Conservation (phyloP, 2,797 vertebrate genomes). For the Hemibagrus guttatus region DNA sequence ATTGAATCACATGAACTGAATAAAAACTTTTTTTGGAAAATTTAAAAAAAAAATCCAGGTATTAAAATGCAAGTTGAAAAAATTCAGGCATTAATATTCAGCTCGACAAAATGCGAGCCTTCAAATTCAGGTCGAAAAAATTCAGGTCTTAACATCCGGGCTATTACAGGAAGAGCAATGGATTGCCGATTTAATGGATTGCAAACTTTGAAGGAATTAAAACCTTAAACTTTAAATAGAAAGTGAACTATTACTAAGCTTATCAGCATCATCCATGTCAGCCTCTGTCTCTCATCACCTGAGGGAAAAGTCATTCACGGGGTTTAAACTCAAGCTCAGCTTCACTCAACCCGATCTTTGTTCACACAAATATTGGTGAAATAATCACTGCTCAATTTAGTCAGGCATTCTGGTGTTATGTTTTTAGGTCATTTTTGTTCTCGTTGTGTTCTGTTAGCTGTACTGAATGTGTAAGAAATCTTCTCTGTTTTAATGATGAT, state of each 20-base stretch:
- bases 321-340: background rate
- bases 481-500: background rate
- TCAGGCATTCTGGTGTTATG: background rate
- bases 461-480: background rate
- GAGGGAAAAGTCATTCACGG: background rate
- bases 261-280: background rate
- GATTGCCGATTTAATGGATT: too few species aligned
- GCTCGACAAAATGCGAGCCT: too few species aligned
- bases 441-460: background rate
- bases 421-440: background rate
- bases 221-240: background rate
- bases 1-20: too few species aligned
- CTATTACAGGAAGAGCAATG: too few species aligned
- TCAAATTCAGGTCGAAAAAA: too few species aligned
- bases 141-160: too few species aligned
- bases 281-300: background rate
- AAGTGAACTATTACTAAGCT: background rate
- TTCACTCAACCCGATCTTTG: background rate
- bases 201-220: too few species aligned
- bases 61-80: too few species aligned
- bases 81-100: too few species aligned
- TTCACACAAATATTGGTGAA: background rate
- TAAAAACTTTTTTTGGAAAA: too few species aligned
- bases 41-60: too few species aligned
- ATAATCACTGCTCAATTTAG: background rate